These are phyloP conservation scores for Zhuqinia jingwanae DNA, from an alignment of 2,888 invertebrate genomes.

Conservation along the genomic window DNA sequence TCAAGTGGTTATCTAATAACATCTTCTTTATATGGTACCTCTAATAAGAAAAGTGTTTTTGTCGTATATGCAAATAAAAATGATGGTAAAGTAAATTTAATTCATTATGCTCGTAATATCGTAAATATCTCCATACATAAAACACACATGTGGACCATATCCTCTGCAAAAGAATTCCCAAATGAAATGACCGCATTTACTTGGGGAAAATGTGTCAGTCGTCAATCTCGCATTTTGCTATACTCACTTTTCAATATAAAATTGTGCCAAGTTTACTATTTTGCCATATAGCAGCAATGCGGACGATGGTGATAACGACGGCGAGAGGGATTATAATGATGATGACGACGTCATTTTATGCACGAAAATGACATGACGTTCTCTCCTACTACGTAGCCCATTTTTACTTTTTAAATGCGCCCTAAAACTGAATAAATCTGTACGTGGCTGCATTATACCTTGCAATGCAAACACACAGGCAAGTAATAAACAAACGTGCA, in stretches of 20 bases:
- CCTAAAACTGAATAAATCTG: constrained; percentile 47
- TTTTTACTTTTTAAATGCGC: constrained; percentile 41
- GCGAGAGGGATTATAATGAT: neutral
- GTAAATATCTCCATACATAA: too few relatives aligned
- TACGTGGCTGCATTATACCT: too few relatives aligned
- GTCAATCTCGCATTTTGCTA: constrained; percentile 9
- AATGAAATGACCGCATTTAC: constrained; percentile 53
- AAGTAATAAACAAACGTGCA: neutral
- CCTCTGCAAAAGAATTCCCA: constrained; percentile 21
- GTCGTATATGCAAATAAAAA: too few relatives aligned
- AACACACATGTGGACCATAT: too few relatives aligned
- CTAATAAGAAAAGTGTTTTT: constrained; percentile 16
- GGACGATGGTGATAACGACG: neutral
- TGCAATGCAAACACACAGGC: neutral
- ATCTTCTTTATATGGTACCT: too few relatives aligned
- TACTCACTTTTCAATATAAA: neutral
- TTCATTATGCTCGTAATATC: too few relatives aligned
- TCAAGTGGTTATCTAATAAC: too few relatives aligned
- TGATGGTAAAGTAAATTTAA: too few relatives aligned
- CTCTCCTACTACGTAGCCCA: constrained; percentile 9
- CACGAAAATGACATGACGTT: neutral
- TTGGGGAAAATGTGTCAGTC: constrained; percentile 45
- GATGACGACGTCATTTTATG: neutral
- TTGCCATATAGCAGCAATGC: constrained; percentile 3
- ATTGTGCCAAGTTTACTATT: constrained; percentile 45